phyloP scores from a whole-genome alignment of 2,888 invertebrate species.

The Cephus pulcher region DNA sequence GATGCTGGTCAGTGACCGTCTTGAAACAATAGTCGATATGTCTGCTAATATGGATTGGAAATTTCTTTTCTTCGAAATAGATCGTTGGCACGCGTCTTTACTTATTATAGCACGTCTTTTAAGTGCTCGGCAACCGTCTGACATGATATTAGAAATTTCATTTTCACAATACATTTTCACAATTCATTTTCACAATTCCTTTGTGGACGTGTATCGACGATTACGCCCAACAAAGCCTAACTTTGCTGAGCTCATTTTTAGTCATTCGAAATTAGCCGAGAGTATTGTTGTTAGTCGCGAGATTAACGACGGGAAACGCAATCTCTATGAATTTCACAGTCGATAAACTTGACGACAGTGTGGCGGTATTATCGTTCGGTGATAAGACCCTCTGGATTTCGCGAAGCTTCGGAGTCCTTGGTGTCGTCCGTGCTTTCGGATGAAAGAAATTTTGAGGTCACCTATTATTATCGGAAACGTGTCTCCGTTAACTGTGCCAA shows the following conservation, averaged over 20 bases:
- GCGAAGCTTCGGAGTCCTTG: no score
- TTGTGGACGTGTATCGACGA: not conserved
- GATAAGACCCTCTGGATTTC: not conserved
- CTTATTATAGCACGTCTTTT: not conserved
- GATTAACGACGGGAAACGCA: not conserved
- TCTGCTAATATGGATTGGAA: no score
- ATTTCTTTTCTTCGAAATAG: no score
- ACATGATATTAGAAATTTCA: not conserved
- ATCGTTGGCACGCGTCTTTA: not conserved
- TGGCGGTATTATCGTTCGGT: not conserved
- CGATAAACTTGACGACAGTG: not conserved
- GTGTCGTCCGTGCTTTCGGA: not conserved
- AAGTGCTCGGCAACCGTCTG: not conserved
- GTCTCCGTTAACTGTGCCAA: not conserved
- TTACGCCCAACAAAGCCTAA: not conserved
- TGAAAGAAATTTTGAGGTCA: not conserved
- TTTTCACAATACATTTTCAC: not conserved
- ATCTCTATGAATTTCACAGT: not conserved
- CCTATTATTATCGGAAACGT: not conserved
- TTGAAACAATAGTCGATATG: not conserved
- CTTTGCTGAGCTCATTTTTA: no score
- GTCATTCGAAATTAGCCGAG: no score
- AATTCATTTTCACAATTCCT: not conserved
- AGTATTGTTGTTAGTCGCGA: not conserved
- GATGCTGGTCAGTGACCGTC: not conserved